A percentile compares a stretch with the other conserved stretches of the same genome.
phyloP scores from a whole-genome alignment of 64 coral and sea anemone species.

The Stichodactyla mertensii region DNA sequence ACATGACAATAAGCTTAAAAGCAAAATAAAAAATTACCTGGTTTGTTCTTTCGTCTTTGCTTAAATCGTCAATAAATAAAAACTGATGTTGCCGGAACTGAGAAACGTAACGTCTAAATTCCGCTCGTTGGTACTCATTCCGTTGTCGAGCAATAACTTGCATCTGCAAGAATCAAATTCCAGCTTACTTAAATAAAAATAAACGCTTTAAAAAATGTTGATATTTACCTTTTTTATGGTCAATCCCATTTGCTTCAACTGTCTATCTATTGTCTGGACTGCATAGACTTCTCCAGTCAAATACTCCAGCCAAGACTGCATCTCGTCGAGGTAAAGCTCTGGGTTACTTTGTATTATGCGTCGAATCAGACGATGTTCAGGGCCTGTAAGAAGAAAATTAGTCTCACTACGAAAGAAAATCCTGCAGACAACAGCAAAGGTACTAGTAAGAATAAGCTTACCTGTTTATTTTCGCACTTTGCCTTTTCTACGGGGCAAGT shows the following conservation, averaged over 20 bases:
- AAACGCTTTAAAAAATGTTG: too few species aligned
- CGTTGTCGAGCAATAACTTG: too few species aligned
- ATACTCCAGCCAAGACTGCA: background rate
- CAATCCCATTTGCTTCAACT: background rate
- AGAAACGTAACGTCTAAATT: too few species aligned
- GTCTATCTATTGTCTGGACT: background rate
- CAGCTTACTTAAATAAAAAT: too few species aligned
- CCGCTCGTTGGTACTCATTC: too few species aligned
- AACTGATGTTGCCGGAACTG: too few species aligned
- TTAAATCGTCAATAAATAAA: too few species aligned
- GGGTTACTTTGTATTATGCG: background rate
- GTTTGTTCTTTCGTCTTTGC: too few species aligned
- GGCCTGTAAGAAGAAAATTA: background rate
- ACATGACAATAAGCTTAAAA: too few species aligned
- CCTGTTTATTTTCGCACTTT: background rate
- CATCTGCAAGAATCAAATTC: too few species aligned
- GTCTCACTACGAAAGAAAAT: background rate
- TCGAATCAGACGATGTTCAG: background rate
- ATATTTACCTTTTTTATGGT: conserved; percentile 2
- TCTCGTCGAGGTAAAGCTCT: background rate
- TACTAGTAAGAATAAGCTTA: background rate
- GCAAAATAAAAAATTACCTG: too few species aligned
- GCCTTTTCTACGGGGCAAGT: background rate
- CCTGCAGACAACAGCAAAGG: background rate
- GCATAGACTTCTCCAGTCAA: background rate